phyloP scores from a whole-genome alignment of 2,113 vertebrate genomes.

The Bubo blakistoni region DNA sequence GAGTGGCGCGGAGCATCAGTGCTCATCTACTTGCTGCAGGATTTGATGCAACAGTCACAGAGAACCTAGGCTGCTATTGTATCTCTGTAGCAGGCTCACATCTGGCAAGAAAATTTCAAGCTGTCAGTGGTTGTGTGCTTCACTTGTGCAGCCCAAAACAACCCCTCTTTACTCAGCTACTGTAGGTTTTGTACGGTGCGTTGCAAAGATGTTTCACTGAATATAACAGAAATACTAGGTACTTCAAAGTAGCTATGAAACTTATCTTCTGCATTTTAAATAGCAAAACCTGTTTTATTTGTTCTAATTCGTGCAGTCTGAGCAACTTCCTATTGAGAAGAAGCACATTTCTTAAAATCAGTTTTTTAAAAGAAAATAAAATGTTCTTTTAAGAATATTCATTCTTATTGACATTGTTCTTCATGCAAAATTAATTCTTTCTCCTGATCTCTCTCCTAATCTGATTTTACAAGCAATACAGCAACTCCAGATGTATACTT shows the following conservation, averaged over 20 bases:
- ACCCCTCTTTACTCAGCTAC: neutral
- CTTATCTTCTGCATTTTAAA: neutral
- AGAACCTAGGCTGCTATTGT: neutral
- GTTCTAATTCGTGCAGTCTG: neutral
- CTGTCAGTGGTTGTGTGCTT: neutral
- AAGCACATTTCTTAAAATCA: neutral
- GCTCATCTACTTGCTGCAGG: neutral
- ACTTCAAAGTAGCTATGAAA: neutral
- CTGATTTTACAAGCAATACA: neutral
- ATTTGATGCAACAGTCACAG: neutral
- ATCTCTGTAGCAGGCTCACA: neutral
- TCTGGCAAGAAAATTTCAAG: neutral
- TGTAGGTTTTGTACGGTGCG: neutral
- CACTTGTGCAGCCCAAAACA: neutral
- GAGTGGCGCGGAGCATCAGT: neutral
- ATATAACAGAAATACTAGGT: neutral
- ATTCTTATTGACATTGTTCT: neutral
- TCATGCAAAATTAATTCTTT: neutral
- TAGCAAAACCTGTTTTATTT: neutral
- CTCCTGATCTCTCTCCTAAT: neutral
- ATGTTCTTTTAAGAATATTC: neutral
- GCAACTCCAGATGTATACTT: neutral
- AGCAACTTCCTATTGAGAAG: neutral
- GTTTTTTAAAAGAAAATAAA: neutral
- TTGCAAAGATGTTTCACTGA: neutral